A percentile compares a stretch with the other conserved stretches of the same genome.
Evolutionary conservation across 2,113 vertebrate genomes (phyloP).

Genomic region (Nyctibius bracteatus): DNA sequence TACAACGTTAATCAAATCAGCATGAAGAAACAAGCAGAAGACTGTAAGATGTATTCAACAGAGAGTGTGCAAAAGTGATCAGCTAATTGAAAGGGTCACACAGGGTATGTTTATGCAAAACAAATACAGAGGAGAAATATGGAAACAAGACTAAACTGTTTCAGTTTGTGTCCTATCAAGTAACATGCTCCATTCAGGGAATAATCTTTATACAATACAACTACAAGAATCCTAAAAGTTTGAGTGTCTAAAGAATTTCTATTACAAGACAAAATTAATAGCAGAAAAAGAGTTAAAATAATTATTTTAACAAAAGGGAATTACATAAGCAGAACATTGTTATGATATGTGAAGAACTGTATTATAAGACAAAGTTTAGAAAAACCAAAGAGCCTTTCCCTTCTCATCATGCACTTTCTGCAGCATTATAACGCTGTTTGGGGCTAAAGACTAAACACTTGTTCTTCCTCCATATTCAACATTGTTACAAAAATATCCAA

Average conservation of each 20-base stretch:
- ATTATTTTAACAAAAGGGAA: background rate
- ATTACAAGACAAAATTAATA: background rate
- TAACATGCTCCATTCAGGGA: background rate
- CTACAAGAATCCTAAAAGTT: background rate
- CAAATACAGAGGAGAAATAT: background rate
- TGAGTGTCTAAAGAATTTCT: background rate
- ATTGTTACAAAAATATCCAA: background rate
- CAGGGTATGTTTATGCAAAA: background rate
- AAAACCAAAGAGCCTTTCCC: background rate
- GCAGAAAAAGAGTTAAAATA: background rate
- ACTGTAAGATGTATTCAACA: background rate
- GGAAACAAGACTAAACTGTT: background rate
- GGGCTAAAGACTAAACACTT: background rate
- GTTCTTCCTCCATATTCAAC: background rate
- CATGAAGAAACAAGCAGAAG: background rate
- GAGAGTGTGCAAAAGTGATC: background rate
- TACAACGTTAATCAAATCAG: background rate
- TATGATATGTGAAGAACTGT: background rate
- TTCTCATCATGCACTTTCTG: background rate
- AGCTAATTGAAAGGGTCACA: background rate
- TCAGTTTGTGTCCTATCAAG: background rate
- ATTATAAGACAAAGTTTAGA: background rate
- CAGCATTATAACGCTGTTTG: background rate
- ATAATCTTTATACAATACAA: background rate
- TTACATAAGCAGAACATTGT: background rate